A percentile compares a stretch with the other conserved stretches of the same genome.
Evolutionary conservation across 1,140 invertebrate species (phyloP).

Genomic region (Coelopa frigida): DNA sequence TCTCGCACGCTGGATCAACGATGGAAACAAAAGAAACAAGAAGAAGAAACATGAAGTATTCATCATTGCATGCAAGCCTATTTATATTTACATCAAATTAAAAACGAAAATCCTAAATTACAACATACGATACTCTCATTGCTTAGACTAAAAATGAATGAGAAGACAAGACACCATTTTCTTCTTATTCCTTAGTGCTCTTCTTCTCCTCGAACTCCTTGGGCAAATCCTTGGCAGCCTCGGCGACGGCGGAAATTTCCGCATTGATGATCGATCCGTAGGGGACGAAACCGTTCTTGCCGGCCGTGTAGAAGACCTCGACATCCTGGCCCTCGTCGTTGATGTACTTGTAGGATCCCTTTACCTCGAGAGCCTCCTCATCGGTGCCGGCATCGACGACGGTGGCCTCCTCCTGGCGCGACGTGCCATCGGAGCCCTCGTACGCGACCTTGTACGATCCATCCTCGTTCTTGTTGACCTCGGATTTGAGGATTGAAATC

Average conservation of each 20-base stretch:
- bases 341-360: conserved; percentile 52
- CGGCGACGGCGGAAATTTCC: conserved; percentile 29
- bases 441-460: conserved; percentile 32
- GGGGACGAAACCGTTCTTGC: conserved; percentile 59
- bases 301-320: conserved; percentile 57
- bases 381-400: conserved; percentile 29
- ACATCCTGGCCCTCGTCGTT: conserved; percentile 61
- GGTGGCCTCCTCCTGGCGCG: conserved; percentile 24
- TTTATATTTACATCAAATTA: too few relatives aligned
- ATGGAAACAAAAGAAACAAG: too few relatives aligned
- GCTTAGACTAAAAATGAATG: neutral
- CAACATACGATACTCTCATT: neutral
- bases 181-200: neutral
- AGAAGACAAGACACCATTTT: neutral
- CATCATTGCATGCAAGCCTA: too few relatives aligned
- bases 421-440: conserved; percentile 28
- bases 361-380: conserved; percentile 29
- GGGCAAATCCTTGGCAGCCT: conserved; percentile 29
- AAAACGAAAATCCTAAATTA: neutral
- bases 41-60: too few relatives aligned
- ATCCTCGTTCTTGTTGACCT: conserved; percentile 23
- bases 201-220: conserved; percentile 15
- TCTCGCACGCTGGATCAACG: too few relatives aligned
- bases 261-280: conserved; percentile 50
- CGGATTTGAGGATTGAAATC: conserved; percentile 25